These are phyloP conservation scores for Ophraella communa DNA, from an alignment of 2,888 invertebrate species.

Conservation along the genomic window DNA sequence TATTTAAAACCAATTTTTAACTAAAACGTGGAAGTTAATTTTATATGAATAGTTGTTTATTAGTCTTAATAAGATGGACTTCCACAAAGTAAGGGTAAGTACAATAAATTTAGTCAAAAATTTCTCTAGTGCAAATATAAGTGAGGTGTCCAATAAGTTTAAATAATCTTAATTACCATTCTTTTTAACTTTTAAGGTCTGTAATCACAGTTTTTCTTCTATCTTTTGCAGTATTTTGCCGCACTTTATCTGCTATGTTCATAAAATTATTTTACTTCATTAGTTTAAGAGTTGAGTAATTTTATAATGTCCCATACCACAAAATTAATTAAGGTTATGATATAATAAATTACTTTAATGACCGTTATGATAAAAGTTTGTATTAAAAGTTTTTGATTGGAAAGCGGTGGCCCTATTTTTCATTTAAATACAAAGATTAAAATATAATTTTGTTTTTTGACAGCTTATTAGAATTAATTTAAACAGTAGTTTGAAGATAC, in stretches of 20 bases:
- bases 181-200: not conserved
- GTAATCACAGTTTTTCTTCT: not conserved
- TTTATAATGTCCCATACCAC: not conserved
- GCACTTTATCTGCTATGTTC: not conserved
- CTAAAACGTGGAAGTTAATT: no score
- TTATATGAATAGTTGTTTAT: no score
- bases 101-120: no score
- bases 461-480: no score
- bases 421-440: not conserved
- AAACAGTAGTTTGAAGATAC: no score
- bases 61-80: no score
- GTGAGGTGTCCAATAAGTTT: not conserved
- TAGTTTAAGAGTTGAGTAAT: not conserved
- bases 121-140: no score
- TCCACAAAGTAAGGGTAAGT: no score
- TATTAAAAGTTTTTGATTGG: not conserved
- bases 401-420: not conserved
- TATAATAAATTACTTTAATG: not conserved
- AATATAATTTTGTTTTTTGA: not conserved
- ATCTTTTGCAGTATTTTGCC: not conserved
- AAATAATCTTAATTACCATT: not conserved
- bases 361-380: not conserved
- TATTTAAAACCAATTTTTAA: no score
- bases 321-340: not conserved
- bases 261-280: constrained; percentile 1